Evolutionary conservation across 2,888 invertebrate genomes (phyloP).

Genomic region (Lithosia quadra): DNA sequence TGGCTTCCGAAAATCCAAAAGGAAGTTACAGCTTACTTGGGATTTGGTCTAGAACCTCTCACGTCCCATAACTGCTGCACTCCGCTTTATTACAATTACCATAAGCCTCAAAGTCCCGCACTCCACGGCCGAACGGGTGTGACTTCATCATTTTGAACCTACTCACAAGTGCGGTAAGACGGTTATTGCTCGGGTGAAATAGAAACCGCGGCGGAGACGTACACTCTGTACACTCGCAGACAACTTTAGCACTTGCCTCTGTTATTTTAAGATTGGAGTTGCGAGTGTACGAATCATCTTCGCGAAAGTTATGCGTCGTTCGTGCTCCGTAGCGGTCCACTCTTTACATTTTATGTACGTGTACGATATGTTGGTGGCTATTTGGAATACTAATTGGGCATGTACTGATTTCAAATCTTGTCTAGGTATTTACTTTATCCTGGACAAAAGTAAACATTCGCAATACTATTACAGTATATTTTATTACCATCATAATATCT

Average conservation of each 20-base stretch:
- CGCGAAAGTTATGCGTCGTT: constrained; percentile 82
- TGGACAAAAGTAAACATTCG: constrained; percentile 36
- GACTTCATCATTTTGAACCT: constrained; percentile 86
- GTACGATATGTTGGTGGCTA: constrained; percentile 84
- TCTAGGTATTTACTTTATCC: constrained; percentile 68
- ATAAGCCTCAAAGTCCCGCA: constrained; percentile 87
- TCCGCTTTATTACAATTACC: constrained; percentile 88
- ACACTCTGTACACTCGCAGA: constrained; percentile 67
- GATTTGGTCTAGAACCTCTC: constrained; percentile 88
- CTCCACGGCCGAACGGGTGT: constrained; percentile 73
- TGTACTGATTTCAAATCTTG: constrained; percentile 73
- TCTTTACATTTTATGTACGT: constrained; percentile 85
- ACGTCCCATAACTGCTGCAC: constrained; percentile 87
- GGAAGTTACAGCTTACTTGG: constrained; percentile 88
- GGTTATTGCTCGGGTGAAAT: constrained; percentile 85
- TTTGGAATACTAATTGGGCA: constrained; percentile 86
- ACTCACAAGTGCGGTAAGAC: constrained; percentile 82
- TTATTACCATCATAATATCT: constrained; percentile 20
- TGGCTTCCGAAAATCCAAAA: constrained; percentile 88
- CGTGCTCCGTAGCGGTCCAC: constrained; percentile 84
- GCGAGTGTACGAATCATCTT: constrained; percentile 60
- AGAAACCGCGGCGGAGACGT: constrained; percentile 80
- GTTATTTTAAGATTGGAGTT: constrained; percentile 77
- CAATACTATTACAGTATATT: constrained; percentile 46
- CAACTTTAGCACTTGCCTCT: constrained; percentile 77